phyloP scores from a whole-genome alignment of 2,113 vertebrate species.

The Phyllostomus hastatus region DNA sequence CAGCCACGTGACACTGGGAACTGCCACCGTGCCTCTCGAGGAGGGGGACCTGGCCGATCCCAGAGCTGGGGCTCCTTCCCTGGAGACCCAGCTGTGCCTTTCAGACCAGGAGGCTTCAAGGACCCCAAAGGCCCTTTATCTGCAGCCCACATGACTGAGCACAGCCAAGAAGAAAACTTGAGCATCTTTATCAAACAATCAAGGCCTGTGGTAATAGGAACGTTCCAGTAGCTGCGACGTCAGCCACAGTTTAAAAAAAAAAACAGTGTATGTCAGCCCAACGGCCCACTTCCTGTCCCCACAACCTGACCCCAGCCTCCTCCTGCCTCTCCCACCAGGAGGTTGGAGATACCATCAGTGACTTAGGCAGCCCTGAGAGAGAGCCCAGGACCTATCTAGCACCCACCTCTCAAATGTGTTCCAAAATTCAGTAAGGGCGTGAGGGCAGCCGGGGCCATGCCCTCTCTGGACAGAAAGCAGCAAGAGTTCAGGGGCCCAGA shows the following conservation, averaged over 20 bases:
- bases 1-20: background rate
- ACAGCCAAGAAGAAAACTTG: background rate
- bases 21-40: background rate
- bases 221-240: background rate
- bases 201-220: background rate
- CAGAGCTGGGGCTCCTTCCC: background rate
- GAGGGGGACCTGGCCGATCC: background rate
- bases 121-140: background rate
- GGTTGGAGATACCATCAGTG: background rate
- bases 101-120: background rate
- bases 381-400: background rate
- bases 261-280: background rate
- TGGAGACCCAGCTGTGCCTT: background rate
- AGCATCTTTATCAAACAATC: constrained; percentile 31
- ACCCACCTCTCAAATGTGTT: background rate
- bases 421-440: background rate
- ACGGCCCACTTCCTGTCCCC: constrained; percentile 9
- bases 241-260: background rate
- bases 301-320: background rate
- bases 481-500: background rate
- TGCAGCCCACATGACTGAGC: background rate
- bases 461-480: background rate
- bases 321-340: background rate
- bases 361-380: background rate
- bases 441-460: too few species aligned